These are phyloP conservation scores for Phasianus colchicus DNA, from an alignment of 2,113 vertebrate species.

Conservation along the genomic window DNA sequence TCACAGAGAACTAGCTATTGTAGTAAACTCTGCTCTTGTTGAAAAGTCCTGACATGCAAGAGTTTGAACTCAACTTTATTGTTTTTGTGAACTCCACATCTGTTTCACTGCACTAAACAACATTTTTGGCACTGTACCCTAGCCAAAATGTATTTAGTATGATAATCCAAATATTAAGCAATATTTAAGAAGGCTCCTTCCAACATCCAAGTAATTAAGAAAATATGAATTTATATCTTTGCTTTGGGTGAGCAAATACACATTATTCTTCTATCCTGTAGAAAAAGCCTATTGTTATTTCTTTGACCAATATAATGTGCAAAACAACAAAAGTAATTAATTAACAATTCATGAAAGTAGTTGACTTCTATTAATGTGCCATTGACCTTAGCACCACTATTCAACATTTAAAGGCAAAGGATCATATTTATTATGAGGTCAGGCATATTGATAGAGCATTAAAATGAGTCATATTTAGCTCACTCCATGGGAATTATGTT, in stretches of 20 bases:
- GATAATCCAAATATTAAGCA: not conserved
- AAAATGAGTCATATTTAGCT: constrained; percentile 72
- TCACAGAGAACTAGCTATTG: not conserved
- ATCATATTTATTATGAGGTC: constrained; percentile 71
- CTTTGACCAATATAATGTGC: constrained; percentile 37
- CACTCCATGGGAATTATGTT: constrained; percentile 44
- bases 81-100: not conserved
- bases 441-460: constrained; percentile 68
- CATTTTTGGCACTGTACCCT: not conserved
- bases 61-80: constrained; percentile 11
- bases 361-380: constrained; percentile 70
- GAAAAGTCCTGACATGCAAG: not conserved
- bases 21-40: not conserved
- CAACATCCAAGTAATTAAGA: not conserved
- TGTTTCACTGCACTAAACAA: not conserved
- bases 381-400: constrained; percentile 61
- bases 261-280: not conserved
- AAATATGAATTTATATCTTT: not conserved
- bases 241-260: not conserved
- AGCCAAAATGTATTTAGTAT: not conserved
- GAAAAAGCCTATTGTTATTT: constrained; percentile 28
- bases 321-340: constrained; percentile 71
- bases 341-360: constrained; percentile 77
- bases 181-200: not conserved
- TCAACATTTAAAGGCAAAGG: constrained; percentile 67